Evolutionary conservation across 30 jellyfish, hydroid and myxozoan genomes (phyloP).

Genomic region (Mastigias papua): DNA sequence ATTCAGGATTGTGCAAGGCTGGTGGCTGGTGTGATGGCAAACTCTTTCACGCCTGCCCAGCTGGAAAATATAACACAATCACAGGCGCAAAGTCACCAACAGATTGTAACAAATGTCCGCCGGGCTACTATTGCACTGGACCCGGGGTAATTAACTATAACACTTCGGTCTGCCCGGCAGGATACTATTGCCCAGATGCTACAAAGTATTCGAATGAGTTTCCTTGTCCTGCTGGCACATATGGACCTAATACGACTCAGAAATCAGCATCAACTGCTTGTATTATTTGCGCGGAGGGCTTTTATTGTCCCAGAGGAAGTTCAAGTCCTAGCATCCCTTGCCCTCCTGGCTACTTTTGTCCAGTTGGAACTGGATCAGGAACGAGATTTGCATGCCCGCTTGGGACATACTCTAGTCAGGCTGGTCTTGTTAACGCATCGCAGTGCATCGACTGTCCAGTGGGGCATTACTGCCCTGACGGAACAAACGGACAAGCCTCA

Average conservation of each 20-base stretch:
- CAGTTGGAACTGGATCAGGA: constrained; percentile 86
- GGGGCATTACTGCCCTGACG: constrained; percentile 98
- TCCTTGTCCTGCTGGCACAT: constrained; percentile 95
- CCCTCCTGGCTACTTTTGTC: constrained; percentile 95
- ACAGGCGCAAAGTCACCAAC: constrained; percentile 59
- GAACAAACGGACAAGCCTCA: constrained; percentile 87
- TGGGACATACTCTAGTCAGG: constrained; percentile 83
- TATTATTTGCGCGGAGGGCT: constrained; percentile 75
- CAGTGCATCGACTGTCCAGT: constrained; percentile 93
- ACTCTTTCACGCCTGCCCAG: constrained; percentile 69
- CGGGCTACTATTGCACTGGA: constrained; percentile 93
- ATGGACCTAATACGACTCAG: constrained; percentile 69
- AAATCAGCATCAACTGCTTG: constrained; percentile 80
- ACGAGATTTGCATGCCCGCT: constrained; percentile 92
- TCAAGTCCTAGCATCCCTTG: constrained; percentile 71
- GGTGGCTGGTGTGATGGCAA: constrained; percentile 91
- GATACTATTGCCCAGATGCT: constrained; percentile 93
- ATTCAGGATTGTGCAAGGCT: constrained; percentile 69
- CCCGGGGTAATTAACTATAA: constrained; percentile 85
- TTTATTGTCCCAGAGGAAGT: constrained; percentile 88
- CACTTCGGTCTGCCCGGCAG: constrained; percentile 75
- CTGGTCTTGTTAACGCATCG: constrained; percentile 75
- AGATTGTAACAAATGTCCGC: constrained; percentile 82
- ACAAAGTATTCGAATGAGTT: constrained; percentile 77
- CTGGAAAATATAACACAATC: constrained; percentile 51